These are phyloP conservation scores for Balearica regulorum DNA, from an alignment of 2,797 vertebrate genomes.

Conservation along the genomic window DNA sequence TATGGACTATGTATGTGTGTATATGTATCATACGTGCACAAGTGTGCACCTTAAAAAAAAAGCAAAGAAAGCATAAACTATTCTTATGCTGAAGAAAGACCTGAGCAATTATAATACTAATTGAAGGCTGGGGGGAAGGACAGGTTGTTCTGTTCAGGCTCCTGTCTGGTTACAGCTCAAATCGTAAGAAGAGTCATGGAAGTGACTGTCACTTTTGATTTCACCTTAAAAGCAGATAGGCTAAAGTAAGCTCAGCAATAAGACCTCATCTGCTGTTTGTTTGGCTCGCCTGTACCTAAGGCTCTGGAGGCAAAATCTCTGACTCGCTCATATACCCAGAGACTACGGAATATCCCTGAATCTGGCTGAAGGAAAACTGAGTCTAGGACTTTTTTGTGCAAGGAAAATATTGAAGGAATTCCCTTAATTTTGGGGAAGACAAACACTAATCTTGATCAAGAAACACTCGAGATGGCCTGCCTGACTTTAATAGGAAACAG, in stretches of 20 bases:
- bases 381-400: not conserved
- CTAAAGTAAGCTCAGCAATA: not conserved
- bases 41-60: not conserved
- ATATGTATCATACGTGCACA: not conserved
- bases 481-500: not conserved
- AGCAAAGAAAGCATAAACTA: not conserved
- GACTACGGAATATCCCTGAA: not conserved
- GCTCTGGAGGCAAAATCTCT: not conserved
- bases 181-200: not conserved
- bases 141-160: not conserved
- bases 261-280: not conserved
- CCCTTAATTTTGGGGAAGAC: not conserved
- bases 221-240: not conserved
- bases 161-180: not conserved
- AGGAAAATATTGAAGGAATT: not conserved
- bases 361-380: not conserved
- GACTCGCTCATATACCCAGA: not conserved
- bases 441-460: not conserved
- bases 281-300: not conserved
- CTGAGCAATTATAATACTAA: fast-evolving
- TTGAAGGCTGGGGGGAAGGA: not conserved
- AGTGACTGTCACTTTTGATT: not conserved
- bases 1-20: not conserved
- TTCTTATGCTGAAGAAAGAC: not conserved
- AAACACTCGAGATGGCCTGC: not conserved